Evolutionary conservation across 2,888 invertebrate species (phyloP), one percentile per base, ranked within the genome.

Genomic region (Chalcis sispes): DNA sequence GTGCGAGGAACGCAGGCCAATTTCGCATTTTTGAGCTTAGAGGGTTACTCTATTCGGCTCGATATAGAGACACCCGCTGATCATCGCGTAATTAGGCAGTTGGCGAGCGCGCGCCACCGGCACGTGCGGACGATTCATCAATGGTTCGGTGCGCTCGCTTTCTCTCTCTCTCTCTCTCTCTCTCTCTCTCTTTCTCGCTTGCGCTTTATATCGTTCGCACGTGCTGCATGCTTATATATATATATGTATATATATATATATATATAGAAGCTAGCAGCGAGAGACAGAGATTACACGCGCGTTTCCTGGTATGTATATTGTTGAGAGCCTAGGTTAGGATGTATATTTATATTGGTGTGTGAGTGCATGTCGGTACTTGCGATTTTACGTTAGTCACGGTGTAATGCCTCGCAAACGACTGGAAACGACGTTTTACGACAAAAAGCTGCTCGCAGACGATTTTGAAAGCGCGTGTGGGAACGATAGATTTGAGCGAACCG

Each of bases 121-220:
- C 88, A 88, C 88, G 88, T 88, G 88, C 87, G 79, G 85, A 83
- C 87, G 82, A 88, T 88, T 88, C 87, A 87, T 88, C 88, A 88
- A 87, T 86, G 84, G 81, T 46, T 29, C 7, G 40, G 50, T 58
- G 52, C 59, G 62, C 46, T n/a, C n/a, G n/a, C n/a, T n/a, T n/a
- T n/a, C n/a, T n/a, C n/a, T n/a, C n/a, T n/a, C n/a, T n/a, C n/a
- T n/a, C n/a, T n/a, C n/a, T n/a, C n/a, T n/a, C n/a, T n/a, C n/a
- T n/a, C n/a, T n/a, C n/a, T n/a, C n/a, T n/a, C n/a, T n/a, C n/a
- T n/a, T n/a, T n/a, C n/a, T n/a, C n/a, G n/a, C n/a, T n/a, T n/a
- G n/a, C n/a, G n/a, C 80, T 59, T 76, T 75, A 75, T 76, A 78
- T 73, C 79, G 75, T 66, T 67, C 54, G 79, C 81, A 81, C 82